These are phyloP conservation scores for Cerastis rubricosa DNA, from an alignment of 2,888 invertebrate species.

Conservation along the genomic window DNA sequence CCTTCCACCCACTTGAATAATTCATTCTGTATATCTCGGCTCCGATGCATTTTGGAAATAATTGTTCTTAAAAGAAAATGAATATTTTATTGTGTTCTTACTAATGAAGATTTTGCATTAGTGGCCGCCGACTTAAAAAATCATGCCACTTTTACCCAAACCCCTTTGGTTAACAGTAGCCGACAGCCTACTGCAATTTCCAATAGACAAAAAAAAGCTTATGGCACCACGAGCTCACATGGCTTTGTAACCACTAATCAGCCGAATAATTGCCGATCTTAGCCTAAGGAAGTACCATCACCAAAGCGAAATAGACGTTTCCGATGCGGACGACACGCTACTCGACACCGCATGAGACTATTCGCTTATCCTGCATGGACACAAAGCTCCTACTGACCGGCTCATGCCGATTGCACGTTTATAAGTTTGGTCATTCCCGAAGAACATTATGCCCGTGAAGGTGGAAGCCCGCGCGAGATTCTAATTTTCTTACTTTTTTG, in stretches of 20 bases:
- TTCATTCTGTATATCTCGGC: no score
- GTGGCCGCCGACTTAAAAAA: no score
- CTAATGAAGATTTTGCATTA: no score
- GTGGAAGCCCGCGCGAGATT: no score
- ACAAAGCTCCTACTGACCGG: background rate
- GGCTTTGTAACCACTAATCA: background rate
- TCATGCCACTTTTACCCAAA: no score
- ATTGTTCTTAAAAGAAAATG: no score
- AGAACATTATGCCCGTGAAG: background rate
- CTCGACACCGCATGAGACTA: background rate
- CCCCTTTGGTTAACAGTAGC: no score
- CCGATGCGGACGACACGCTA: background rate
- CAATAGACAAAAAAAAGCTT: background rate
- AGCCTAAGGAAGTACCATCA: background rate
- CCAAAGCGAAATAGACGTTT: background rate
- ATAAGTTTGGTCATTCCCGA: background rate
- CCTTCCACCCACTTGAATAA: no score
- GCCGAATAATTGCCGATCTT: background rate
- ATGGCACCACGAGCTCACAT: background rate
- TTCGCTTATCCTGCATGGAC: background rate
- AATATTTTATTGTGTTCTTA: no score
- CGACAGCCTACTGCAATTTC: background rate
- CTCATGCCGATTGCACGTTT: background rate
- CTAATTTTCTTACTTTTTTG: no score
- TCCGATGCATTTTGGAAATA: no score